These are phyloP conservation scores for Microcebus lehilahytsara DNA, from an alignment of 2,113 vertebrate species.

Conservation along the genomic window DNA sequence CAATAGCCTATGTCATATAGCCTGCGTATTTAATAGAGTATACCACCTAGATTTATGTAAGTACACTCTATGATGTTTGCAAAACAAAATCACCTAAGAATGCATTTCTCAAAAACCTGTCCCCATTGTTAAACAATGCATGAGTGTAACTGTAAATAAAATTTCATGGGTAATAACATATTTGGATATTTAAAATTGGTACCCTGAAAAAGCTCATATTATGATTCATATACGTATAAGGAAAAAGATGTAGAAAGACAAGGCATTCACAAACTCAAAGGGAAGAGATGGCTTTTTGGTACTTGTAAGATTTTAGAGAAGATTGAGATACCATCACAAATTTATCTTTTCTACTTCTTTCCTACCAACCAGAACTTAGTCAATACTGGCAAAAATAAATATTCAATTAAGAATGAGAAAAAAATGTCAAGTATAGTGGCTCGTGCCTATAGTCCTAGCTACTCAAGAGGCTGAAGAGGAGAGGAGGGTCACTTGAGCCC, in stretches of 20 bases:
- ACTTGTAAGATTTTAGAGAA: not conserved
- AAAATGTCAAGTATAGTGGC: no score
- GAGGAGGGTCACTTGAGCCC: no score
- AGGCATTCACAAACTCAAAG: not conserved
- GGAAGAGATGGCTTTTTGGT: not conserved
- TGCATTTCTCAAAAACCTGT: not conserved
- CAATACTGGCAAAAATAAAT: not conserved
- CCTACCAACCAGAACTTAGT: not conserved
- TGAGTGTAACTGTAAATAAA: not conserved
- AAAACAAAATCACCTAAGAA: not conserved
- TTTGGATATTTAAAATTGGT: not conserved
- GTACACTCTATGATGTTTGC: not conserved
- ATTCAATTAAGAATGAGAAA: not conserved
- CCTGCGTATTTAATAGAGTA: not conserved
- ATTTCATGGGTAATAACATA: not conserved
- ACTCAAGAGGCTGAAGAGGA: no score
- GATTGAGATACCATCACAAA: fast-evolving
- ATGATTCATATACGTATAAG: not conserved
- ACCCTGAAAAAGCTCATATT: not conserved
- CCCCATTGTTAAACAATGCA: not conserved
- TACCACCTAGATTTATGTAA: not conserved
- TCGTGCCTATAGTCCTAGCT: no score
- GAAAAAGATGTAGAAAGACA: not conserved
- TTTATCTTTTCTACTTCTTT: not conserved
- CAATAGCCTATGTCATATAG: not conserved